Evolutionary conservation across 2,888 invertebrate genomes (phyloP).

Genomic region (Noctua janthe): DNA sequence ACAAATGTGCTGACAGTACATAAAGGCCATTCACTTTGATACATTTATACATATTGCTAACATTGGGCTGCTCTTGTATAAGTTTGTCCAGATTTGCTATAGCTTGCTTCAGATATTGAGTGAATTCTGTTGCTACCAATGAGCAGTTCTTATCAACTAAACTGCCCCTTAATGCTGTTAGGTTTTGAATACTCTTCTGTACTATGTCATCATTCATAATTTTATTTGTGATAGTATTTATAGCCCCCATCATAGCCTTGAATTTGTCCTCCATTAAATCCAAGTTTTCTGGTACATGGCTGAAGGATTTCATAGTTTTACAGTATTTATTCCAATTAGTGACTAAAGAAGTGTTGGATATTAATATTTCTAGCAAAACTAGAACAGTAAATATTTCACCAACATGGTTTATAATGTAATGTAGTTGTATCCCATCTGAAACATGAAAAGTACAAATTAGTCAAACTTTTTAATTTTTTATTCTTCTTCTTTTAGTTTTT

Average conservation of each 20-base stretch:
- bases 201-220: slow-evolving; percentile 93
- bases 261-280: slow-evolving; percentile 91
- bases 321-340: slow-evolving; percentile 94
- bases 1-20: slow-evolving; percentile 93
- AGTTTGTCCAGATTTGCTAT: slow-evolving; percentile 91
- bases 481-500: not conserved
- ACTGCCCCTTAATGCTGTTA: slow-evolving; percentile 83
- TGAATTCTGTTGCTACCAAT: slow-evolving; percentile 91
- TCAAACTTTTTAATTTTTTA: not conserved
- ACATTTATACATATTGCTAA: slow-evolving; percentile 90
- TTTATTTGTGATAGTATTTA: slow-evolving; percentile 92
- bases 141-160: slow-evolving; percentile 86
- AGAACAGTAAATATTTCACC: slow-evolving; percentile 92
- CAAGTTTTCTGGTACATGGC: slow-evolving; percentile 91
- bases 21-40: slow-evolving; percentile 92
- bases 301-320: slow-evolving; percentile 93
- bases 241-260: slow-evolving; percentile 92
- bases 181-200: slow-evolving; percentile 88
- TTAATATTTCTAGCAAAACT: slow-evolving; percentile 92
- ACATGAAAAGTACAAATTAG: slow-evolving; percentile 15
- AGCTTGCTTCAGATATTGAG: slow-evolving; percentile 91
- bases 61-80: slow-evolving; percentile 87
- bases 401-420: slow-evolving; percentile 89
- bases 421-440: slow-evolving; percentile 86
- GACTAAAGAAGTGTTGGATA: slow-evolving; percentile 79